Evolutionary conservation across 1,140 invertebrate species (phyloP).

Genomic region (Lamellibrachia luymesi): DNA sequence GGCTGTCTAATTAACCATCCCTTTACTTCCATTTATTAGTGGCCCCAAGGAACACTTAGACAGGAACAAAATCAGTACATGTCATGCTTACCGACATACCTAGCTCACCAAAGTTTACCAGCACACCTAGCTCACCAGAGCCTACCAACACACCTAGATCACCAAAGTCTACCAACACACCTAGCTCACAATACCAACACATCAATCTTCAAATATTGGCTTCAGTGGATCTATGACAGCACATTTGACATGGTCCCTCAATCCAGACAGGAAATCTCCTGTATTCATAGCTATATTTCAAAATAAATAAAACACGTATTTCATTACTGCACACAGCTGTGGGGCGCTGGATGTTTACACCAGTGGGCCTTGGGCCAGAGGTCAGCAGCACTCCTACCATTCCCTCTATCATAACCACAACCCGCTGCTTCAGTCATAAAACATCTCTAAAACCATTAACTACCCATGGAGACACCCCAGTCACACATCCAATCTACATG

Average conservation of each 20-base stretch:
- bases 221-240: neutral
- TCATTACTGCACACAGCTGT: neutral
- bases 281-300: neutral
- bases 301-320: conserved; percentile 7
- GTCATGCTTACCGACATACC: neutral
- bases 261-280: neutral
- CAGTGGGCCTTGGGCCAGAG: neutral
- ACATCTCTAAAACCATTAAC: neutral
- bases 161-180: neutral
- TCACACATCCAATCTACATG: neutral
- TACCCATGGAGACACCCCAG: neutral
- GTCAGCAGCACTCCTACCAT: neutral
- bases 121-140: neutral
- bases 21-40: neutral
- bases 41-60: neutral
- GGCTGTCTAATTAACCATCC: neutral
- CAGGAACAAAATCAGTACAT: neutral
- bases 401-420: neutral
- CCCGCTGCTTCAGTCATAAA: neutral
- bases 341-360: neutral
- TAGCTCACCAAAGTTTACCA: neutral
- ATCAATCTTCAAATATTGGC: neutral
- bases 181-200: neutral
- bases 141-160: neutral
- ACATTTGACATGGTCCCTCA: neutral